phyloP scores from a whole-genome alignment of 2,113 vertebrate species.

The Progne subis region DNA sequence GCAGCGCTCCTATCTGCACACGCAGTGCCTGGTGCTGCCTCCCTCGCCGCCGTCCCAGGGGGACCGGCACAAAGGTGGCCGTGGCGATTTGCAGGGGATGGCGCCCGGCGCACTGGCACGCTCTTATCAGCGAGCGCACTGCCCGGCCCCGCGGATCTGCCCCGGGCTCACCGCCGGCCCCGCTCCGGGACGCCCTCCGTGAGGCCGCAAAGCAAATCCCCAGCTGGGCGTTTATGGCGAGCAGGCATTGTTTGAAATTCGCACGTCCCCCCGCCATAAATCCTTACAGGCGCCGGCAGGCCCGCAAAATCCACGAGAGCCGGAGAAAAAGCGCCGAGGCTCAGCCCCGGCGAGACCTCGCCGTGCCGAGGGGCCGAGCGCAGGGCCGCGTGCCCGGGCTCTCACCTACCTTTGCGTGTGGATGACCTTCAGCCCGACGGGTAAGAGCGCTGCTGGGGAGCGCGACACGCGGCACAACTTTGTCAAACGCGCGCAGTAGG shows the following conservation, averaged over 20 bases:
- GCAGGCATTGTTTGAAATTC: not conserved
- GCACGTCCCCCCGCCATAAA: fast-evolving
- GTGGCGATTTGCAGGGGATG: not conserved
- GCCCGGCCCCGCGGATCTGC: not conserved
- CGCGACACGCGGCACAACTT: not conserved
- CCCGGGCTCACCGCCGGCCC: not conserved
- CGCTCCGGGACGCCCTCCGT: fast-evolving
- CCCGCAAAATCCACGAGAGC: not conserved
- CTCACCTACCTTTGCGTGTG: not conserved
- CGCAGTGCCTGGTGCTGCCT: not conserved
- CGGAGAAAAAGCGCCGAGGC: fast-evolving
- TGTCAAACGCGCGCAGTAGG: not conserved
- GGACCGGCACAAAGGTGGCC: conserved; percentile 32
- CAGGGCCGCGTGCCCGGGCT: fast-evolving
- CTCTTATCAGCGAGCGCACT: conserved; percentile 20
- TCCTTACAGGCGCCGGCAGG: not conserved
- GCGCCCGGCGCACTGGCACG: not conserved
- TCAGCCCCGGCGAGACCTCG: fast-evolving
- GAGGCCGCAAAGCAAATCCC: not conserved
- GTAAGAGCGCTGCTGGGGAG: not conserved
- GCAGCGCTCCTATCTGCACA: conserved; percentile 53
- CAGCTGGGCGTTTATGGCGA: not conserved
- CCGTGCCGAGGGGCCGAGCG: fast-evolving
- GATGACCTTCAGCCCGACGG: not conserved
- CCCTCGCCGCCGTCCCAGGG: not conserved